These are phyloP conservation scores for Andrena trimmerana DNA, from an alignment of 2,888 invertebrate genomes.

Conservation along the genomic window DNA sequence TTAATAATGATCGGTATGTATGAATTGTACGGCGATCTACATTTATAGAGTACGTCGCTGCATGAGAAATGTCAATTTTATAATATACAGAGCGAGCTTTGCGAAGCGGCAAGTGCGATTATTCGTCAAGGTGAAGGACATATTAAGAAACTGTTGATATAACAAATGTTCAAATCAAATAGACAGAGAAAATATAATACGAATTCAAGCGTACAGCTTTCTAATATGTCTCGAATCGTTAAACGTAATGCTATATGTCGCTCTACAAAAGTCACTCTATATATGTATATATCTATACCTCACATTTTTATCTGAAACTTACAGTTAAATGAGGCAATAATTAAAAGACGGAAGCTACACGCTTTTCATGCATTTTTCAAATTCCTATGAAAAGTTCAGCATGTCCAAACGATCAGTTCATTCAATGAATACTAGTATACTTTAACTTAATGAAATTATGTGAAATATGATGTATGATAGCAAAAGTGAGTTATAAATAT, in stretches of 20 bases:
- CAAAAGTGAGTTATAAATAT: conserved; percentile 16
- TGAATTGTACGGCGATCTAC: conserved; percentile 25
- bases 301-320: conserved; percentile 48
- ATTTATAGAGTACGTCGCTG: conserved; percentile 40
- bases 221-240: neutral
- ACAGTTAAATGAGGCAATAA: conserved; percentile 13
- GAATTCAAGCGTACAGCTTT: neutral
- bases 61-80: conserved; percentile 60
- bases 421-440: neutral
- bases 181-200: neutral
- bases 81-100: conserved; percentile 34
- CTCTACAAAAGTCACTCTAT: neutral
- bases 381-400: neutral
- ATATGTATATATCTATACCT: conserved; percentile 30
- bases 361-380: neutral
- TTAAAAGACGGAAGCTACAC: neutral
- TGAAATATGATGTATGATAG: conserved; percentile 3
- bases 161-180: neutral
- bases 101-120: neutral
- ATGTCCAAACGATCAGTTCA: neutral
- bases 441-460: neutral
- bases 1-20: conserved; percentile 25
- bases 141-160: neutral
- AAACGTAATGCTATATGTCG: neutral
- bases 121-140: neutral